Evolutionary conservation across 2,797 vertebrate genomes (phyloP).

Genomic region (Rhodeus uyekii): DNA sequence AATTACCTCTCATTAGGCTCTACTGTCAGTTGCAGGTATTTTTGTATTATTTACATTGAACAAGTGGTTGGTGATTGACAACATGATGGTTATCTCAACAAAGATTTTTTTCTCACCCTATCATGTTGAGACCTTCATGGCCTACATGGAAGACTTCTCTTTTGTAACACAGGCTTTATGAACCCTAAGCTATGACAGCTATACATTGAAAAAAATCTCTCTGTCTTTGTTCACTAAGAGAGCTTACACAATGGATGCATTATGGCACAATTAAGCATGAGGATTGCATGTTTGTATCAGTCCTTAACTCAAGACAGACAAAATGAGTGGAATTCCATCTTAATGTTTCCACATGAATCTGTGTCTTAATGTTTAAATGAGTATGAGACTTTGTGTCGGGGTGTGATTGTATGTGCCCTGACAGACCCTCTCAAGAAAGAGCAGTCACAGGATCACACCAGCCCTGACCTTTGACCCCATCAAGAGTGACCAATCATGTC

Average conservation of each 20-base stretch:
- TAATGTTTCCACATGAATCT: too few species aligned
- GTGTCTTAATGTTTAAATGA: too few species aligned
- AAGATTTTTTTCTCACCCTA: too few species aligned
- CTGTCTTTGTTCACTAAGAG: slow-evolving; percentile 30
- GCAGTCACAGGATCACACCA: slow-evolving; percentile 40
- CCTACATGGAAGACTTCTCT: not conserved
- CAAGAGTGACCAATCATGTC: slow-evolving; percentile 53
- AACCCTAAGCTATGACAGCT: slow-evolving; percentile 26
- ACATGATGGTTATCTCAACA: not conserved
- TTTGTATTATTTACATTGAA: not conserved
- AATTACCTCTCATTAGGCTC: not conserved
- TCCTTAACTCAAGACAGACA: slow-evolving; percentile 15
- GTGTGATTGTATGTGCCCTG: slow-evolving; percentile 25
- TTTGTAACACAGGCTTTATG: slow-evolving; percentile 18
- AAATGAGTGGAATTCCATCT: slow-evolving; percentile 24
- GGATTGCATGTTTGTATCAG: slow-evolving; percentile 3
- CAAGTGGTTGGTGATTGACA: slow-evolving; percentile 5
- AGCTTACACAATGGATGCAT: slow-evolving; percentile 24
- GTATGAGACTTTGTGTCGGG: slow-evolving; percentile 9
- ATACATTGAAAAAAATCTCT: slow-evolving; percentile 14
- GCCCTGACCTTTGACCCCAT: slow-evolving; percentile 48
- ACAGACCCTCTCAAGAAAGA: slow-evolving; percentile 47
- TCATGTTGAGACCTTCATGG: not conserved
- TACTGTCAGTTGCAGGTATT: not conserved
- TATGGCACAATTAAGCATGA: slow-evolving; percentile 13